These are phyloP conservation scores for Chelon auratus DNA, from an alignment of 2,797 vertebrate genomes.

Conservation along the genomic window DNA sequence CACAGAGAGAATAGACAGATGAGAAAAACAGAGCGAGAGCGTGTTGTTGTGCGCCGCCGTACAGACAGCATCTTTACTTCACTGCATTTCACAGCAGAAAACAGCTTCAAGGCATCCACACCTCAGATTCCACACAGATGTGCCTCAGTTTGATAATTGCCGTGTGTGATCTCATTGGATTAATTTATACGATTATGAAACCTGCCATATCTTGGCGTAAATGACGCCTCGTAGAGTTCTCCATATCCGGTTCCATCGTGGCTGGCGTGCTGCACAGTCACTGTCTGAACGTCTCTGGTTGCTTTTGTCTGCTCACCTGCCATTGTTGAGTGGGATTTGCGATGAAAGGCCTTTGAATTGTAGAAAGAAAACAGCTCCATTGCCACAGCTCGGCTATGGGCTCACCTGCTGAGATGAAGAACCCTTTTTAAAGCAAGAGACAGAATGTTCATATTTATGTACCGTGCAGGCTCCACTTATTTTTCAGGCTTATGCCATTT, in stretches of 20 bases:
- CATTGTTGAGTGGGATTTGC: slow-evolving; percentile 65
- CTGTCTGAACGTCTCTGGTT: slow-evolving; percentile 39
- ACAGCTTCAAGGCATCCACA: slow-evolving; percentile 62
- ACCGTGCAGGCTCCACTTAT: slow-evolving; percentile 32
- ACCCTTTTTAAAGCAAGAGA: slow-evolving; percentile 36
- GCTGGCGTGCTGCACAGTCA: slow-evolving; percentile 18
- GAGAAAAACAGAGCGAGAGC: slow-evolving; percentile 65
- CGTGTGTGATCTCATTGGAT: slow-evolving; percentile 60
- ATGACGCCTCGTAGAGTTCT: slow-evolving; percentile 30
- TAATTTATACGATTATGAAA: slow-evolving; percentile 60
- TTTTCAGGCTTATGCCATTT: slow-evolving; percentile 30
- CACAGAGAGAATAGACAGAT: slow-evolving; percentile 67
- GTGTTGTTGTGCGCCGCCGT: slow-evolving; percentile 59
- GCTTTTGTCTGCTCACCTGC: slow-evolving; percentile 63
- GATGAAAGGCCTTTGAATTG: slow-evolving; percentile 66
- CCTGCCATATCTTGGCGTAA: slow-evolving; percentile 25
- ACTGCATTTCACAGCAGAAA: slow-evolving; percentile 53
- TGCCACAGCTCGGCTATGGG: slow-evolving; percentile 34
- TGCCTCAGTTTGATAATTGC: slow-evolving; percentile 67
- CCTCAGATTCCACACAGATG: slow-evolving; percentile 61
- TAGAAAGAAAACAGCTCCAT: slow-evolving; percentile 43
- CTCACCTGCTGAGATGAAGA: slow-evolving; percentile 53
- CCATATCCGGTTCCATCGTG: slow-evolving; percentile 27
- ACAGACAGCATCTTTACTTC: slow-evolving; percentile 46
- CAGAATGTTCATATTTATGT: slow-evolving; percentile 46